These are phyloP conservation scores for Sebastes nivosus DNA, from an alignment of 2,797 vertebrate species.

Conservation along the genomic window DNA sequence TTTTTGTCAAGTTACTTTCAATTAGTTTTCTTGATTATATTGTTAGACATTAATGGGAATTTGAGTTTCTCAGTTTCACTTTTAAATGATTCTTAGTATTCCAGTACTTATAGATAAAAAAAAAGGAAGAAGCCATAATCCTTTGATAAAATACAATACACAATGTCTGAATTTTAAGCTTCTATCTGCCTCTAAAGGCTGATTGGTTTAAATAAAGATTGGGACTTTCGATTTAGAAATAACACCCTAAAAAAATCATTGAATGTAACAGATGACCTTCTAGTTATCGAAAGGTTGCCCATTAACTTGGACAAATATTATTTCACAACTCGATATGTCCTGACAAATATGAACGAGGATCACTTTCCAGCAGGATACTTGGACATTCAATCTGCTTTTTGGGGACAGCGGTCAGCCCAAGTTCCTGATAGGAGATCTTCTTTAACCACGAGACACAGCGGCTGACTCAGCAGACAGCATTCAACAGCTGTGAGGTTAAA, in stretches of 20 bases:
- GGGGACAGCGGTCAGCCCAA: neutral
- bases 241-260: neutral
- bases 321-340: neutral
- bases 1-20: neutral
- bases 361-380: neutral
- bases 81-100: neutral
- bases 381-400: neutral
- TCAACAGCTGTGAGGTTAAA: conserved; percentile 19
- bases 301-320: neutral
- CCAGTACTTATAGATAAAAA: neutral
- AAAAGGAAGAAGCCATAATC: neutral
- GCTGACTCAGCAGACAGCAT: conserved; percentile 35
- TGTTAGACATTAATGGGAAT: neutral
- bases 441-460: neutral
- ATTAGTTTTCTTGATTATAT: neutral
- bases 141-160: neutral
- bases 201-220: neutral
- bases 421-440: neutral
- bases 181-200: neutral
- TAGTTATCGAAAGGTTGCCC: neutral
- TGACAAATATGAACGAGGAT: neutral
- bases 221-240: neutral
- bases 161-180: neutral
- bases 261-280: neutral
- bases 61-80: neutral